A percentile compares a stretch with the other conserved stretches of the same genome.
phyloP scores from a whole-genome alignment of 2,888 invertebrate species.

The Caenorhabditis panamensis region DNA sequence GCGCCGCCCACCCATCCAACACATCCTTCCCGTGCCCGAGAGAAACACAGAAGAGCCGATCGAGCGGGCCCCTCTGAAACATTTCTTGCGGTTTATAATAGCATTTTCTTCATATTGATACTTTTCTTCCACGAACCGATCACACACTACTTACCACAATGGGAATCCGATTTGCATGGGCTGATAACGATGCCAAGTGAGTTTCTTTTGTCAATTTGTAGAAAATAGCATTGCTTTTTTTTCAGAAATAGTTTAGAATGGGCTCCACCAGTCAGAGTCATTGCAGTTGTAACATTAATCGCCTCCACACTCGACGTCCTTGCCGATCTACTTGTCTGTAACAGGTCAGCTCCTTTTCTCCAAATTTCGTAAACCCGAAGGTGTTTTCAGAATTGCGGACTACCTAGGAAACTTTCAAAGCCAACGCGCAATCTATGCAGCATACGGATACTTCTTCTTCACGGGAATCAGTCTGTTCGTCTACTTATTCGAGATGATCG shows the following conservation, averaged over 20 bases:
- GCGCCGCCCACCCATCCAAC: slow-evolving; percentile 61
- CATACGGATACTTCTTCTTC: slow-evolving; percentile 80
- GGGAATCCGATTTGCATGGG: slow-evolving; percentile 67
- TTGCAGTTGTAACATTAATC: slow-evolving; percentile 80
- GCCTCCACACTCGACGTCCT: slow-evolving; percentile 80
- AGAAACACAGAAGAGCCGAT: slow-evolving; percentile 44
- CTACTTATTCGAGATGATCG: slow-evolving; percentile 79
- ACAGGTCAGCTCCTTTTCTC: slow-evolving; percentile 55
- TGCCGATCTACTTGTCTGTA: slow-evolving; percentile 80
- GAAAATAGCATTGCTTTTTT: not conserved
- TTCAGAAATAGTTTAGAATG: slow-evolving; percentile 79
- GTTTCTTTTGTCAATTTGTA: slow-evolving; percentile 20
- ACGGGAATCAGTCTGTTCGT: slow-evolving; percentile 79
- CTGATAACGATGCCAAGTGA: slow-evolving; percentile 68
- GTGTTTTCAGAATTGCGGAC: slow-evolving; percentile 74
- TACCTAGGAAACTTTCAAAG: slow-evolving; percentile 78
- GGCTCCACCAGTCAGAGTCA: slow-evolving; percentile 80
- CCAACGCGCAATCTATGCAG: slow-evolving; percentile 69
- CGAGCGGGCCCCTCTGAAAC: slow-evolving; percentile 38
- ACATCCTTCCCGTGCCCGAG: slow-evolving; percentile 46
- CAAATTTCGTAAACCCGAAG: not conserved
- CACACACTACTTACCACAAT: slow-evolving; percentile 29
- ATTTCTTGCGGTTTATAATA: slow-evolving; percentile 7
- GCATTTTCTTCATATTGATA: not conserved
- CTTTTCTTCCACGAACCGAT: not conserved